These are phyloP conservation scores for Microctenopoma steveboyesi DNA, from an alignment of 2,797 vertebrate genomes.

Conservation along the genomic window DNA sequence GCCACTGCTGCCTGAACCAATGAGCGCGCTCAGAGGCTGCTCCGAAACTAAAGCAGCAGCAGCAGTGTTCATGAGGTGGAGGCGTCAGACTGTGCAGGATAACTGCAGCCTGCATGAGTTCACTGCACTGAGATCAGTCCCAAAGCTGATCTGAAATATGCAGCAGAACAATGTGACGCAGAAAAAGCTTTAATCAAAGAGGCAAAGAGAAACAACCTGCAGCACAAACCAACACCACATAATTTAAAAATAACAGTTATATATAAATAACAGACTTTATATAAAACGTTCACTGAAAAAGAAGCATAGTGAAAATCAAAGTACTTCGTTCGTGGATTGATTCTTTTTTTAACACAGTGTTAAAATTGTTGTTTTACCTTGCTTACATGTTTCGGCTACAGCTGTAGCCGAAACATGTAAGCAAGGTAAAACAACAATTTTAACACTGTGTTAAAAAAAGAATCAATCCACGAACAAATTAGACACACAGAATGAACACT, in stretches of 20 bases:
- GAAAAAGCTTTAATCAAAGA: constrained; percentile 18
- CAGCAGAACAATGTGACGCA: neutral
- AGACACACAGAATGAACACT: too few relatives aligned
- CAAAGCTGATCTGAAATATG: neutral
- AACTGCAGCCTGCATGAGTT: neutral
- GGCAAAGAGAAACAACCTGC: neutral
- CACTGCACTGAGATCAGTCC: neutral
- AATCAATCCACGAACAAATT: too few relatives aligned
- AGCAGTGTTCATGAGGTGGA: neutral
- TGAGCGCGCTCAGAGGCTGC: constrained; percentile 37
- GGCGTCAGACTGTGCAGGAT: neutral
- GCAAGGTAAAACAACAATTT: too few relatives aligned
- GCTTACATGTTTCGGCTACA: too few relatives aligned
- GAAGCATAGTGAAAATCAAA: neutral
- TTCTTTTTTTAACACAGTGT: too few relatives aligned
- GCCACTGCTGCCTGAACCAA: constrained; percentile 57
- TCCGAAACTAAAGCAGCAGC: constrained; percentile 50
- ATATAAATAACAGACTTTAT: neutral
- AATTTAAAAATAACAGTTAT: neutral
- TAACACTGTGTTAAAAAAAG: too few relatives aligned
- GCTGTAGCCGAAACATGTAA: too few relatives aligned
- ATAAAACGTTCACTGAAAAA: neutral
- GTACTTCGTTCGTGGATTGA: too few relatives aligned
- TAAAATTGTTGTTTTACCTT: too few relatives aligned
- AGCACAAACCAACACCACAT: neutral